Base-by-base conservation (phyloP, 1,140 invertebrate genomes). In the Acromyrmex heyeri region DNA sequence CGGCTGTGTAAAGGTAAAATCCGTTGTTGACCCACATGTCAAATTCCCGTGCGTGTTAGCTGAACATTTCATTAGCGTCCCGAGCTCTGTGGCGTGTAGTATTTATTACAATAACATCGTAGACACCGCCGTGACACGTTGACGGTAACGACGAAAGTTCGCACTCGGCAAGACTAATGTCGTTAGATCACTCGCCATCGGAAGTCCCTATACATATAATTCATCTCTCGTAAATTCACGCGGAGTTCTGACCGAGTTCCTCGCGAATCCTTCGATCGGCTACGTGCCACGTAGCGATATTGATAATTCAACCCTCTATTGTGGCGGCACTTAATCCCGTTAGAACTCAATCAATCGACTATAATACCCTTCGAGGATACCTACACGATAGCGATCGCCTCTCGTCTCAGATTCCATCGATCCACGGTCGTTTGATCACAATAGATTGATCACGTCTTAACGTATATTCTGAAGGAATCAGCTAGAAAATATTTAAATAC, bases 251-350 rank as follows among this genome's bases (percentile, higher is more conserved):
- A 78, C 48, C 82, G 82, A 87, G 82, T 65, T 87, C 57, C 75
- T 85, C 59, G 57, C 34, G 53, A 86, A 81, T 65, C 72, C 70
- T 24, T 34, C 75, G 27, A 16, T 12, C 30, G 30, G 30, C 61
- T 34, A 78, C 65, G 57, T 72, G 21, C 59, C 38, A 77, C 65
- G 57, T 72, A 53, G 59, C 64, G 50, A 67, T 85, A 88, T 92
- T 87, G 90, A 91, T 91, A 89, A 92, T 88, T 78, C 76, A 87
- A 57, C 76, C 79, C 88, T 24, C 65, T 79, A 87, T 85, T 86
- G 79, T 59, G 57, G 64, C 64, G 48, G 61, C 79, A 79, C 85
- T 90, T 91, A 91, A 91, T 89, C 90, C 88, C 88, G 87, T 90
- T 89, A 91, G 85, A 79, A 82, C 88, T 88, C 48, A 75, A 87